Evolutionary conservation across 2,113 vertebrate species (phyloP).

Genomic region (Apteryx owenii): DNA sequence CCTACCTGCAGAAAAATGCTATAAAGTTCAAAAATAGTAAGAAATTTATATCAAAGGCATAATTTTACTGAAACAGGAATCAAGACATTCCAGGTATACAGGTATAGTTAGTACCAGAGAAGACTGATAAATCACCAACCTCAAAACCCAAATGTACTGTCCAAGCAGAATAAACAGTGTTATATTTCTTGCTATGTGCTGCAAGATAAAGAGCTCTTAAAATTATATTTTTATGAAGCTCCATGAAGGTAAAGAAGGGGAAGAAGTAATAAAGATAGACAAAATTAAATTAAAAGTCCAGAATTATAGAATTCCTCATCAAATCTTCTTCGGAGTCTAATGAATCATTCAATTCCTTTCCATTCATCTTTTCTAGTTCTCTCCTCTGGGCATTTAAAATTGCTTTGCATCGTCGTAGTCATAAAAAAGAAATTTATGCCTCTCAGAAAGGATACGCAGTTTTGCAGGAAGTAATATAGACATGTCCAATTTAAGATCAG

Average conservation of each 20-base stretch:
- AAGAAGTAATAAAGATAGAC: constrained; percentile 19
- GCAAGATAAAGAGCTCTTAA: constrained; percentile 24
- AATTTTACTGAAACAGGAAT: constrained; percentile 47
- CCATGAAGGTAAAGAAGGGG: constrained; percentile 7
- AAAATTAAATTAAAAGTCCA: constrained; percentile 61
- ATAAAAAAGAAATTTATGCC: constrained; percentile 71
- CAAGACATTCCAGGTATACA: not conserved
- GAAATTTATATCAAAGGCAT: constrained; percentile 56
- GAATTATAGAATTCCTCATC: constrained; percentile 68
- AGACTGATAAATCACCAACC: constrained; percentile 41
- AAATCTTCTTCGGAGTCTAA: constrained; percentile 55
- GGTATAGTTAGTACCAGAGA: not conserved
- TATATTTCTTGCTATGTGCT: constrained; percentile 49
- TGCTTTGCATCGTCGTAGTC: constrained; percentile 55
- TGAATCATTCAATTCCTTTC: constrained; percentile 72
- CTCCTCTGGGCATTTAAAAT: constrained; percentile 72
- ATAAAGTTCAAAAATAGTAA: constrained; percentile 46
- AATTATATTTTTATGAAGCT: constrained; percentile 39
- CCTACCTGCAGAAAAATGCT: constrained; percentile 27
- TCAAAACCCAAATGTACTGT: constrained; percentile 44
- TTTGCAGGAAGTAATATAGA: constrained; percentile 72
- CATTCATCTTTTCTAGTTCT: constrained; percentile 61
- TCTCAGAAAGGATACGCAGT: constrained; percentile 58
- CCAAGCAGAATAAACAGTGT: constrained; percentile 52
- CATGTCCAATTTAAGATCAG: constrained; percentile 68